Evolutionary conservation across 2,888 invertebrate species (phyloP), one percentile per base, ranked within the genome.

Genomic region (Drosophila multiciliata): DNA sequence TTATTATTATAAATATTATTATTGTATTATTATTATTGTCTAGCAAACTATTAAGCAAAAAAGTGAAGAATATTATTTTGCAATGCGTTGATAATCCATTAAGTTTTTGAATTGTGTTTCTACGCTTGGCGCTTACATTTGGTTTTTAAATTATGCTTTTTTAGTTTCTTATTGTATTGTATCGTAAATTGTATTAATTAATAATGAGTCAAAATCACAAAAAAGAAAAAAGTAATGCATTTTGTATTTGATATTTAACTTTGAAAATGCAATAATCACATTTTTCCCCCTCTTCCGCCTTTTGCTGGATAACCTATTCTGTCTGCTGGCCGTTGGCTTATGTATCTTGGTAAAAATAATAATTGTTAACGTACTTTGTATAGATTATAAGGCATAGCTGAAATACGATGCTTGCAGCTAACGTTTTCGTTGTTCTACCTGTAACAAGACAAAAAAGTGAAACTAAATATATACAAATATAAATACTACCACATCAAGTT

Each of bases 401-500:
- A 55, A 61, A 36, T 50, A 42, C 42, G 36, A 58, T 49, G 38
- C 54, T 53, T 64, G 42, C 45, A 26, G 65, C 63, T 63, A 55
- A n/a, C 12, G 26, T 50, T 71, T 64, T 63, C 38, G 60, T 40
- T 57, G 64, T 58, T 33, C 49, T 45, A 63, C 59, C 32, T 59
- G 48, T 45, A 73, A 73, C 65, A 49, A 73, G 49, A 53, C 60
- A 59, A 52, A 7, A 48, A 77, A 52, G 32, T 59, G 50, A 38
- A 76, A 67, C 53, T 61, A 76, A 63, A 76, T 77, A 76, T 77
- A 76, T 67, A 73, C 60, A 11, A 53, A 66, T 36, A 63, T 20
- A 49, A 11, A 9, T 11, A 6, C 17, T 12, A 42, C 23, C 20
- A 12, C n/a, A 32, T 38, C 52, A 38, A 40, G 32, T 61, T 61